Percentiles rank a stretch among this genome's conserved stretches.
Conservation (phyloP, 2,113 vertebrate genomes). For the Sinocyclocheilus grahami region DNA sequence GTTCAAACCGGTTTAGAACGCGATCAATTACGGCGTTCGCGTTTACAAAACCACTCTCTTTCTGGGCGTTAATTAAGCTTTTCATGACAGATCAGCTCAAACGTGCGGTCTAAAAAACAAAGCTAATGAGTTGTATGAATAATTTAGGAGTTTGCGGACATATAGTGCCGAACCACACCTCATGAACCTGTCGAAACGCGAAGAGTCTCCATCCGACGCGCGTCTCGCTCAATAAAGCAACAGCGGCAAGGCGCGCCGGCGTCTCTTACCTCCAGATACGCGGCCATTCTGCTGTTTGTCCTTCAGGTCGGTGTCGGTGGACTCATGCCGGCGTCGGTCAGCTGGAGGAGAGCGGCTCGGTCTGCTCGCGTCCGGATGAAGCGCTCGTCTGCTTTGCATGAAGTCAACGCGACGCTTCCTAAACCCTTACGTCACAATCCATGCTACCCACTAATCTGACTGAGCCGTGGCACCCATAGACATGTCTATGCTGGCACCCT, state of each 20-base stretch:
- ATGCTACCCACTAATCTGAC: constrained; percentile 73
- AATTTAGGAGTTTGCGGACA: background rate
- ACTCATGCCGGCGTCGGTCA: constrained; percentile 49
- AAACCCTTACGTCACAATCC: constrained; percentile 76
- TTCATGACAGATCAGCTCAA: background rate
- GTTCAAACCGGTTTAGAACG: background rate
- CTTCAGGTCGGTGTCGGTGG: constrained; percentile 39
- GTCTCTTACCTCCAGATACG: constrained; percentile 73
- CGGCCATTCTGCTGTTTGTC: constrained; percentile 66
- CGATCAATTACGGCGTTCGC: background rate
- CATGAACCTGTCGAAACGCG: background rate
- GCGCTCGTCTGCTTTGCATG: constrained; percentile 7
- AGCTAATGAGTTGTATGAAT: background rate
- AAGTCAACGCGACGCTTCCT: constrained; percentile 57
- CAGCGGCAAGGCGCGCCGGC: background rate
- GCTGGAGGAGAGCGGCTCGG: constrained; percentile 30
- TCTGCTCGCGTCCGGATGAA: background rate
- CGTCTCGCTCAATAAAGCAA: background rate
- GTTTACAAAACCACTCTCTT: background rate
- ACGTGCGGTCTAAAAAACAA: background rate
- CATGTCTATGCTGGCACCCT: constrained; percentile 25
- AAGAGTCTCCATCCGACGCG: background rate
- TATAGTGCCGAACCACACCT: background rate
- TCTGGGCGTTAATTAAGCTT: too few relatives aligned
- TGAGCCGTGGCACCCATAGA: constrained; percentile 45